These are phyloP conservation scores for Heliconius erato DNA, from an alignment of 2,888 invertebrate genomes.

Conservation along the genomic window DNA sequence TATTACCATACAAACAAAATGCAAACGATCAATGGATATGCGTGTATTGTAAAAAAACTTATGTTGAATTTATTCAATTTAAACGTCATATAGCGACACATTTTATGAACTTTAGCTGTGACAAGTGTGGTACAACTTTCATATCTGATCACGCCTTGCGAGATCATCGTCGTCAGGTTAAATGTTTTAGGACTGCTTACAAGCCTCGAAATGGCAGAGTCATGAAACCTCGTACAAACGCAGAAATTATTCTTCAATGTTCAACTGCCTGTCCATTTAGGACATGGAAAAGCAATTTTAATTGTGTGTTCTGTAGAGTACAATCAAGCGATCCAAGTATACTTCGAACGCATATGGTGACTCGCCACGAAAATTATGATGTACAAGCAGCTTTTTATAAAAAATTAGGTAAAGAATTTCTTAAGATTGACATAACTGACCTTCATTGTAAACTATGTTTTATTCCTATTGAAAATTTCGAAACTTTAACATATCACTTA, in stretches of 20 bases:
- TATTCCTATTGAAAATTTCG: constrained; percentile 70
- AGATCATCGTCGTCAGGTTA: constrained; percentile 77
- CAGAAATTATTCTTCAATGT: constrained; percentile 78
- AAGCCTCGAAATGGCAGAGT: constrained; percentile 76
- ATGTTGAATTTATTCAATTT: constrained; percentile 69
- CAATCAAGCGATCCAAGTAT: constrained; percentile 75
- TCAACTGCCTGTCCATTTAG: constrained; percentile 79
- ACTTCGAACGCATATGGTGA: constrained; percentile 71
- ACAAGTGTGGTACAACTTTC: constrained; percentile 79
- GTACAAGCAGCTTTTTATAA: constrained; percentile 80
- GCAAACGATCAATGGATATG: constrained; percentile 69
- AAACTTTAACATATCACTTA: constrained; percentile 71
- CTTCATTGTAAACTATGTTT: constrained; percentile 80
- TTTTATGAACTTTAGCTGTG: constrained; percentile 78
- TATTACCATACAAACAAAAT: constrained; percentile 76
- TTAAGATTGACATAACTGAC: constrained; percentile 79
- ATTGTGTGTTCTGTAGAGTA: constrained; percentile 79
- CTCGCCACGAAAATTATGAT: constrained; percentile 74
- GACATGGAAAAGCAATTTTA: constrained; percentile 80
- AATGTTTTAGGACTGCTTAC: constrained; percentile 76
- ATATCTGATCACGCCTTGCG: constrained; percentile 76
- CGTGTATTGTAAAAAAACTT: constrained; percentile 73
- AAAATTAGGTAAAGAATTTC: constrained; percentile 78
- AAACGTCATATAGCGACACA: constrained; percentile 77
- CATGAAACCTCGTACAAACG: constrained; percentile 73